Evolutionary conservation across 2,797 vertebrate genomes (phyloP).

Genomic region (Girardinus metallicus): DNA sequence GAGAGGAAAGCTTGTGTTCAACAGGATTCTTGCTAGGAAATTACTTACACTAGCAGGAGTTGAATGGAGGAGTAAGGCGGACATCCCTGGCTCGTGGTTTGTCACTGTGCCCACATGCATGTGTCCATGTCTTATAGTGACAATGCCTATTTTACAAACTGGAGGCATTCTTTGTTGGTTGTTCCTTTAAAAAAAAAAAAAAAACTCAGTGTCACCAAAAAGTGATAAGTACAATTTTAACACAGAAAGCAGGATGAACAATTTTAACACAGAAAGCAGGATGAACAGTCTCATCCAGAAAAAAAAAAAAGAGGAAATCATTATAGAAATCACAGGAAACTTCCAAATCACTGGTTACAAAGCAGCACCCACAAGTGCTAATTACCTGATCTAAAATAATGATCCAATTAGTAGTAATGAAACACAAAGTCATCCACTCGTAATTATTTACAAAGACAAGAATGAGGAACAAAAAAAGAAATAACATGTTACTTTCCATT

Average conservation of each 20-base stretch:
- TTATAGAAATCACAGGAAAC: background rate
- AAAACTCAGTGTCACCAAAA: slow-evolving; percentile 1
- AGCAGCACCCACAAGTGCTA: background rate
- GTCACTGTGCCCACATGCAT: background rate
- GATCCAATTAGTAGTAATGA: background rate
- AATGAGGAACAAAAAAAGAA: background rate
- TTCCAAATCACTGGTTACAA: background rate
- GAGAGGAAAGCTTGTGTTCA: background rate
- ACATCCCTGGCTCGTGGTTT: background rate
- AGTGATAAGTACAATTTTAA: background rate
- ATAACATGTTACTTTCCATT: background rate
- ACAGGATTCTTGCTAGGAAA: background rate
- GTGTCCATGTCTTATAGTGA: background rate
- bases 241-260: too few relatives aligned
- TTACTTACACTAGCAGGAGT: background rate
- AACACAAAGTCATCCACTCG: background rate
- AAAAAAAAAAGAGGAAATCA: background rate
- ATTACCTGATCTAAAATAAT: background rate
- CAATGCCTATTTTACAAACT: slow-evolving; percentile 6
- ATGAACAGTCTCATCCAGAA: background rate
- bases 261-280: background rate
- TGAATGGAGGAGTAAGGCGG: background rate
- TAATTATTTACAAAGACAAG: background rate
- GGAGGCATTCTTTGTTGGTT: background rate
- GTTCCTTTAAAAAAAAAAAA: background rate